Conservation (phyloP, 2,888 invertebrate genomes). For the Drosophila atripex region DNA sequence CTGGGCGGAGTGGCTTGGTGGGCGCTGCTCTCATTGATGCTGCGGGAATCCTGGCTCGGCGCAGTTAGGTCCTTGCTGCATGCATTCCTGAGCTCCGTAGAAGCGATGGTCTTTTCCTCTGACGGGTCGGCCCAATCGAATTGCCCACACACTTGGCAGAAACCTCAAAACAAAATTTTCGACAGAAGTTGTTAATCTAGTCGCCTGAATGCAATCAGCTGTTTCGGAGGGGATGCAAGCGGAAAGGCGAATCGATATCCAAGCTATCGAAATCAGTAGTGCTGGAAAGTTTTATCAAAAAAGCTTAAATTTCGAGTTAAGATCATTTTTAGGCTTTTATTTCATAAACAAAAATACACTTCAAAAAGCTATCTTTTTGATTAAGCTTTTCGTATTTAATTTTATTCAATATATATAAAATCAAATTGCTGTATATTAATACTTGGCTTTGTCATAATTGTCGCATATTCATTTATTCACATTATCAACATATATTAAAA, state of each 20-base stretch:
- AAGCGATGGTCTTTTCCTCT: neutral
- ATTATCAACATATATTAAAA: neutral
- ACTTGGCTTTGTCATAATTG: neutral
- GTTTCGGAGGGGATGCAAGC: constrained; percentile 15
- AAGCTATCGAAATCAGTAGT: constrained; percentile 13
- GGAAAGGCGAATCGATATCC: constrained; percentile 19
- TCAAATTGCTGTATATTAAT: neutral
- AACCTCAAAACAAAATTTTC: constrained; percentile 60
- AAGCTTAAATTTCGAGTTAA: neutral
- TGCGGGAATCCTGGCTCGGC: constrained; percentile 20
- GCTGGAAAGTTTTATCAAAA: constrained; percentile 3
- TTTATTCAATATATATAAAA: neutral
- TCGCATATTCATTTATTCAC: neutral
- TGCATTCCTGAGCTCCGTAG: constrained; percentile 10
- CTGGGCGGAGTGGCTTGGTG: constrained; percentile 18
- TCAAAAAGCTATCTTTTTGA: neutral
- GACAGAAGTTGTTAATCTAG: constrained; percentile 63
- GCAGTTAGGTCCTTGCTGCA: constrained; percentile 10
- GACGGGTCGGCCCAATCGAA: constrained; percentile 10
- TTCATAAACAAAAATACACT: neutral
- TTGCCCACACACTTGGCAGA: constrained; percentile 23
- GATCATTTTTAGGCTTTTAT: neutral
- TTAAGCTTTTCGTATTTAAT: neutral
- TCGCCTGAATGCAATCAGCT: constrained; percentile 52
- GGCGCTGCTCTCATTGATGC: constrained; percentile 32